Evolutionary conservation across 2,113 vertebrate genomes (phyloP).

Genomic region (Lanius ludovicianus): DNA sequence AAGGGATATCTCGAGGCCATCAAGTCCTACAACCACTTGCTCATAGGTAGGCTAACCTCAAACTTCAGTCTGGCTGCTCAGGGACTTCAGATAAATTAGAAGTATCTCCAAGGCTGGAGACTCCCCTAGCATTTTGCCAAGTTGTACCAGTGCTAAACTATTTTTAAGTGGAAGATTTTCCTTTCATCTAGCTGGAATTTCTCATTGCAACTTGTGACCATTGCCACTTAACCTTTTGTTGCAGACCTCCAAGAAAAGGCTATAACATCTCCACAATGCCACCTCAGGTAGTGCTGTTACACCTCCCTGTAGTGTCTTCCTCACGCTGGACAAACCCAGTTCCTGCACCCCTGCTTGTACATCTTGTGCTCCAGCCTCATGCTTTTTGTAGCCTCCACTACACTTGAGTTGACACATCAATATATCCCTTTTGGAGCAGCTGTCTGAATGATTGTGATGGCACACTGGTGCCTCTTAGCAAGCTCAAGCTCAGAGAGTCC

Average conservation of each 20-base stretch:
- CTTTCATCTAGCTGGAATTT: neutral
- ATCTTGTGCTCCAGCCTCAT: neutral
- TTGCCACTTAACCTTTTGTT: neutral
- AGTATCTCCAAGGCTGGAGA: neutral
- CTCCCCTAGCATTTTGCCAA: neutral
- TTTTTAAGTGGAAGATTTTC: neutral
- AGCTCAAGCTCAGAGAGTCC: neutral
- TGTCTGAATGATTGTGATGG: neutral
- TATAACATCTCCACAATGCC: rapidly evolving
- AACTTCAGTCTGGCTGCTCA: neutral
- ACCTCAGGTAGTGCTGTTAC: neutral
- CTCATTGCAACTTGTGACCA: neutral
- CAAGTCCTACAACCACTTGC: neutral
- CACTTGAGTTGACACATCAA: neutral
- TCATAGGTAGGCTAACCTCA: neutral
- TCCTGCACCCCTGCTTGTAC: neutral
- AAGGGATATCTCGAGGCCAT: neutral
- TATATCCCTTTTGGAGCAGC: neutral
- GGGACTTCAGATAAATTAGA: neutral
- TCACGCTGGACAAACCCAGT: neutral
- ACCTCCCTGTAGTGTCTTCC: neutral
- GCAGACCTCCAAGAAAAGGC: neutral
- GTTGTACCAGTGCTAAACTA: neutral
- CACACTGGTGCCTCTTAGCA: neutral
- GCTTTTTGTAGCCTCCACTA: neutral